phyloP scores from a whole-genome alignment of 2,888 invertebrate species.

The Drosophila paranaensis region DNA sequence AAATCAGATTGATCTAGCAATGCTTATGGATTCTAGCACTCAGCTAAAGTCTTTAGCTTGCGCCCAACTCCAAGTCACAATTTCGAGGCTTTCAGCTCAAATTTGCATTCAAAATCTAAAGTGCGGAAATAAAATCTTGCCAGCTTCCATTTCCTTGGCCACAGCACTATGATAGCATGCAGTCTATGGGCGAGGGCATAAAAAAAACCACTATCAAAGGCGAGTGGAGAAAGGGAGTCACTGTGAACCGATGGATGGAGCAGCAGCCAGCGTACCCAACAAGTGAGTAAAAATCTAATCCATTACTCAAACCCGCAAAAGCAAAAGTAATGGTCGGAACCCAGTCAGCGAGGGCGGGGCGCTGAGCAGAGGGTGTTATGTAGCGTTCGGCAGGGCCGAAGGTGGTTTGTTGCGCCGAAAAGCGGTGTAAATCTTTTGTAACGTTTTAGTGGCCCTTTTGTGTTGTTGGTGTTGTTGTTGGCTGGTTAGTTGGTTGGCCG shows the following conservation, averaged over 20 bases:
- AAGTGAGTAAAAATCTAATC: conserved; percentile 78
- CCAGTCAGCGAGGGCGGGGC: conserved; percentile 1
- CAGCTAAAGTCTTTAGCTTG: background rate
- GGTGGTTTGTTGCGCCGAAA: conserved; percentile 17
- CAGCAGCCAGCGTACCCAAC: conserved; percentile 45
- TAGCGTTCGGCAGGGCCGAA: background rate
- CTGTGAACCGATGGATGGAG: conserved; percentile 23
- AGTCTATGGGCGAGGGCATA: conserved; percentile 16
- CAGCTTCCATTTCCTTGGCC: background rate
- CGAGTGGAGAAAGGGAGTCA: conserved; percentile 29
- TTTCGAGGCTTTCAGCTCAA: background rate
- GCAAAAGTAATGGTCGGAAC: conserved; percentile 63
- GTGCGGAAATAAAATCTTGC: conserved; percentile 1
- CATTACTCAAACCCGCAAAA: conserved; percentile 77
- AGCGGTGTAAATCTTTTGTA: conserved; percentile 78
- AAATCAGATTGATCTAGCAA: background rate
- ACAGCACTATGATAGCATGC: conserved; percentile 4
- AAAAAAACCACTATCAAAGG: conserved; percentile 36
- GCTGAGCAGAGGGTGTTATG: background rate
- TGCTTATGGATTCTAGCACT: background rate
- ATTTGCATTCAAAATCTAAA: conserved; percentile 1
- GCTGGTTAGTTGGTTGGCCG: conserved; percentile 17
- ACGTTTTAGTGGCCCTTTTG: conserved; percentile 58
- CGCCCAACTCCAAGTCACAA: background rate
- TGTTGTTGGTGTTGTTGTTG: conserved; percentile 8